These are phyloP conservation scores for Trypoxylus dichotomus DNA, from an alignment of 1,140 invertebrate genomes.

Conservation along the genomic window DNA sequence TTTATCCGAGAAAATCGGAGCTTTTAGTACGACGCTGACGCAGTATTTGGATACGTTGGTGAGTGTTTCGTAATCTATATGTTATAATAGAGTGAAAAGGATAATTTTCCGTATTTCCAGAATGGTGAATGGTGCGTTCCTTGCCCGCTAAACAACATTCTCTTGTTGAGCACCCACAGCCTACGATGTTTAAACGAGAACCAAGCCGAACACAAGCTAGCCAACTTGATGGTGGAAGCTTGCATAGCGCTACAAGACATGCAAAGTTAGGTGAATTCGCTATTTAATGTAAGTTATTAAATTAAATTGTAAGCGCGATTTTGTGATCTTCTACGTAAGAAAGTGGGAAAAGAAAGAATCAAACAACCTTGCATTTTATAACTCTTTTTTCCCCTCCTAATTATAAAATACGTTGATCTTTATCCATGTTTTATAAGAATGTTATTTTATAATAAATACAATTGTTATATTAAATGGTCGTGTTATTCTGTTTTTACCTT, in stretches of 20 bases:
- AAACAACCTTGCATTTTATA: too few relatives aligned
- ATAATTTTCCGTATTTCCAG: conserved; percentile 34
- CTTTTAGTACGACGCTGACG: conserved; percentile 67
- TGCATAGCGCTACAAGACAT: conserved; percentile 43
- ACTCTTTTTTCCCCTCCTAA: neutral
- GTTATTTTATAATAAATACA: conserved; percentile 15
- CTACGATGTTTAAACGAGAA: conserved; percentile 43
- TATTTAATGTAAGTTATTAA: neutral
- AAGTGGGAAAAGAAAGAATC: neutral
- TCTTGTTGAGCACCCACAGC: conserved; percentile 40
- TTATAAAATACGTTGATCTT: neutral
- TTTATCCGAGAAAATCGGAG: conserved; percentile 65
- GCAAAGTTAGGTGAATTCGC: conserved; percentile 5
- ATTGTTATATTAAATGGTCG: neutral
- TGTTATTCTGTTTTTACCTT: too few relatives aligned
- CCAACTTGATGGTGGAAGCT: conserved; percentile 45
- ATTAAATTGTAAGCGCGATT: neutral
- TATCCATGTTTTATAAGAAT: conserved; percentile 8
- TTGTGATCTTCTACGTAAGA: neutral
- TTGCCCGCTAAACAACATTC: conserved; percentile 41
- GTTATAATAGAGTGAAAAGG: too few relatives aligned
- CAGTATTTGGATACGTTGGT: conserved; percentile 64
- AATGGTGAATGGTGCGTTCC: conserved; percentile 49
- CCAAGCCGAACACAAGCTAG: conserved; percentile 44
- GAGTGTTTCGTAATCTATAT: neutral